Evolutionary conservation across 2,888 invertebrate species (phyloP), one percentile per base, ranked within the genome.

Genomic region (Myathropa florea): DNA sequence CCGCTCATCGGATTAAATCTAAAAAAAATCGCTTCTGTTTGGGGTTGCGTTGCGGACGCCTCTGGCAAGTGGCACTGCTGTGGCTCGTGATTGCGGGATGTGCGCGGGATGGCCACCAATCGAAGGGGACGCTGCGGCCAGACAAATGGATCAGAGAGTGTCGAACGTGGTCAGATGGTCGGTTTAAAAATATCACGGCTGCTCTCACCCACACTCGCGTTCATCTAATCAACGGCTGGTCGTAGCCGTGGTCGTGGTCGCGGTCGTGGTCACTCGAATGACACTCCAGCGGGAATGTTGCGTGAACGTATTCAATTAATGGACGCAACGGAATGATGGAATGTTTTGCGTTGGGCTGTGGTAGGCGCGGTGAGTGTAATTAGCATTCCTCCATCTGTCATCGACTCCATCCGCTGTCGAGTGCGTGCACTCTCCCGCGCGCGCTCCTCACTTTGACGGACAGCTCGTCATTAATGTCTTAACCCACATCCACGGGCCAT

Each of bases 401-500:
- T 18, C n/a, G 46, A 46, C 46, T 46, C 46, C 46, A 46, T 46
- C 46, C 46, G 46, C 46, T 46, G 46, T 46, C 46, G 7, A 46
- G 46, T 46, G 46, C 39, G 3, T 28, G 14, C 24, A 3, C 14
- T 26, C 39, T 4, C n/a, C 6, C 14, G 26, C 21, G 21, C 39
- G 30, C 23, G n/a, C 6, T 28, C 9, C 18, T 28, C 3, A 23
- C 26, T 33, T 61, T 83, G 83, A 83, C 64, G 75, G 83, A 79
- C 83, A 67, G 59, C 68, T 59, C 39, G 28, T 80, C 79, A 72
- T 80, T 80, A 71, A 67, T 55, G 70, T 28, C 59, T 68, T 60
- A 81, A 64, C 84, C 76, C 81, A 85, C 81, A 63, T 77, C 33
- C 39, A 67, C 36, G 23, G 65, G 57, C 57, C 63, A 23, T 53